These are phyloP conservation scores for Taeniopygia guttata DNA, from an alignment of 2,797 vertebrate species.

Conservation along the genomic window DNA sequence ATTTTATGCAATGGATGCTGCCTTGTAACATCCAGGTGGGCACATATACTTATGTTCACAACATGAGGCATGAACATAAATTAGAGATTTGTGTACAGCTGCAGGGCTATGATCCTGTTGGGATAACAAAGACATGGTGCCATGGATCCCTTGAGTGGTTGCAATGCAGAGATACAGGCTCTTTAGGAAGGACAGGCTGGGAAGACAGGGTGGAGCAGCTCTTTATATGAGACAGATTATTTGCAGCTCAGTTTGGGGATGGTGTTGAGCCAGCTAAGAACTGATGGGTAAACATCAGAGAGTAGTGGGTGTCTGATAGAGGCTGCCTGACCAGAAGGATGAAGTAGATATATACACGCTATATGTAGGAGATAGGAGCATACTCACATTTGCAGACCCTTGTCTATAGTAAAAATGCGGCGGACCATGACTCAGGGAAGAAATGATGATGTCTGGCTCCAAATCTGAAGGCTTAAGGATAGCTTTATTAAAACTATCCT, in stretches of 20 bases:
- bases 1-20: neutral
- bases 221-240: neutral
- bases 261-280: neutral
- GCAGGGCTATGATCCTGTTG: neutral
- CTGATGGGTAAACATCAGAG: neutral
- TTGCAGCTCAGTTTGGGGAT: neutral
- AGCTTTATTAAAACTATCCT: too few relatives aligned
- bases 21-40: neutral
- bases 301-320: neutral
- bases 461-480: too few relatives aligned
- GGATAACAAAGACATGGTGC: neutral
- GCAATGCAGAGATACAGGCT: neutral
- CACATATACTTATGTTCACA: fast-evolving
- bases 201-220: neutral
- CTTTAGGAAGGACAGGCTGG: neutral
- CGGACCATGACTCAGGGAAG: too few relatives aligned
- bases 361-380: neutral
- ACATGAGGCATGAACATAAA: neutral
- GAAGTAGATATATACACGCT: neutral
- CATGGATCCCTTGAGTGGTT: neutral
- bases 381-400: neutral
- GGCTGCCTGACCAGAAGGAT: neutral
- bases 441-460: too few relatives aligned
- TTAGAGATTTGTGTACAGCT: neutral
- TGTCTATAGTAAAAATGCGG: neutral